Conservation (phyloP, 2,797 vertebrate genomes). For the Diplodus sargus region DNA sequence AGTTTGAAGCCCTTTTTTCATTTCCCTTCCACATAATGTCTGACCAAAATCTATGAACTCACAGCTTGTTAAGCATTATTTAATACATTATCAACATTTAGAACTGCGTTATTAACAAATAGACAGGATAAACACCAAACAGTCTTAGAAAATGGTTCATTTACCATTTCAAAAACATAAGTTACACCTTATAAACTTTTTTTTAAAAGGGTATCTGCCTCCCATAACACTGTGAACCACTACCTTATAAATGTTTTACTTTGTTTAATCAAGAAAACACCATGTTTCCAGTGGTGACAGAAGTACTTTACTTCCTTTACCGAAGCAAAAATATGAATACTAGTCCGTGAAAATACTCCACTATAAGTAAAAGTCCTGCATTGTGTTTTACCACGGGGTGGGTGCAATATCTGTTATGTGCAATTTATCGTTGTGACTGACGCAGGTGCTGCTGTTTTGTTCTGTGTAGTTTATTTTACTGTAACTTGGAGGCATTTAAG, state of each 20-base stretch:
- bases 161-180: not conserved
- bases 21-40: not conserved
- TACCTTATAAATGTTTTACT: conserved; percentile 17
- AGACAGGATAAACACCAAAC: not conserved
- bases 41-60: not conserved
- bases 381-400: not conserved
- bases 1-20: not conserved
- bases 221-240: not conserved
- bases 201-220: not conserved
- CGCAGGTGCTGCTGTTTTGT: too few relatives aligned
- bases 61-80: not conserved
- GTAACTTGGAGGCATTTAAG: too few relatives aligned
- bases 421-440: too few relatives aligned
- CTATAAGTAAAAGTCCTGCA: not conserved
- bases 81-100: not conserved
- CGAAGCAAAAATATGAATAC: not conserved
- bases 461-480: too few relatives aligned
- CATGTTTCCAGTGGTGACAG: not conserved
- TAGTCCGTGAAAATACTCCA: not conserved
- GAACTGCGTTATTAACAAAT: not conserved
- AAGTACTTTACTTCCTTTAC: not conserved
- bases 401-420: too few relatives aligned
- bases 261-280: not conserved
- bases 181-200: not conserved
- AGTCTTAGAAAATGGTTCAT: not conserved